Percentiles rank a stretch among this genome's conserved stretches.
Evolutionary conservation across 2,888 invertebrate species (phyloP).

Genomic region (Drosophila fungiperda): DNA sequence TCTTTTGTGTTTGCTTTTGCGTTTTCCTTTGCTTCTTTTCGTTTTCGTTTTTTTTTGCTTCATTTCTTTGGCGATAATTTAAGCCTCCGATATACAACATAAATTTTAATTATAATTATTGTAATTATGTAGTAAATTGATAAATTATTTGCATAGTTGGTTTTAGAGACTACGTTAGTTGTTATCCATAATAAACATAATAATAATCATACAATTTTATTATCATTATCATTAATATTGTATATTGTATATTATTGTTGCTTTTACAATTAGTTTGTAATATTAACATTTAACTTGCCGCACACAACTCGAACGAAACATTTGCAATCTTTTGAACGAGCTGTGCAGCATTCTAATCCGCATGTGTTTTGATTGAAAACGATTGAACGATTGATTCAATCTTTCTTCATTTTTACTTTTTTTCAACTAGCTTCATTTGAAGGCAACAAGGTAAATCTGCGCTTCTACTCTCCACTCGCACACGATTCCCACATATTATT

Average conservation of each 20-base stretch:
- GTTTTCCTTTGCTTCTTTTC: slow-evolving; percentile 31
- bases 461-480: slow-evolving; percentile 47
- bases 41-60: slow-evolving; percentile 56
- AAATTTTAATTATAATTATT: slow-evolving; percentile 60
- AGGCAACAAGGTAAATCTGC: slow-evolving; percentile 84
- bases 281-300: slow-evolving; percentile 49
- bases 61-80: slow-evolving; percentile 84
- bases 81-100: slow-evolving; percentile 84
- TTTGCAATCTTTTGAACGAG: slow-evolving; percentile 51
- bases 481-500: slow-evolving; percentile 64
- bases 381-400: slow-evolving; percentile 21
- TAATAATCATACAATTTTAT: slow-evolving; percentile 27
- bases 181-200: slow-evolving; percentile 28
- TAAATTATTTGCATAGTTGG: slow-evolving; percentile 67
- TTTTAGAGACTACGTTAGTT: slow-evolving; percentile 51
- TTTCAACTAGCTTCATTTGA: slow-evolving; percentile 84
- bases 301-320: slow-evolving; percentile 43
- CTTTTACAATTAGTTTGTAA: slow-evolving; percentile 38
- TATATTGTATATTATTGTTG: slow-evolving; percentile 29
- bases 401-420: slow-evolving; percentile 20
- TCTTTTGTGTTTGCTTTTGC: slow-evolving; percentile 24
- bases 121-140: slow-evolving; percentile 53
- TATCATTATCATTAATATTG: slow-evolving; percentile 24
- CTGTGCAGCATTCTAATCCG: slow-evolving; percentile 22
- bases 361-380: slow-evolving; percentile 11